These are phyloP conservation scores for Dicrurus megarhynchus DNA, from an alignment of 2,113 vertebrate species.

Conservation along the genomic window DNA sequence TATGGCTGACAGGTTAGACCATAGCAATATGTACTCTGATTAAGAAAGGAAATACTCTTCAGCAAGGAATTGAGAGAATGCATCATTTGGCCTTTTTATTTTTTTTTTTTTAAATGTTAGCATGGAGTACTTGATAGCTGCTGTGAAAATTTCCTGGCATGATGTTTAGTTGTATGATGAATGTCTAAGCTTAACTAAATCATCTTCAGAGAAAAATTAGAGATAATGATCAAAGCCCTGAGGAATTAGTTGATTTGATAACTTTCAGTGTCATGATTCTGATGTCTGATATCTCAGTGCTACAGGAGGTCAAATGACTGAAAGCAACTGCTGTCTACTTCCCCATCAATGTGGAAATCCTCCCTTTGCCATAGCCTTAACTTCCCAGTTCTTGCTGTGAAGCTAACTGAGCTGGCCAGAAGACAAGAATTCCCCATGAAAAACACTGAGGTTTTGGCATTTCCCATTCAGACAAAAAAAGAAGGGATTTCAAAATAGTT, in stretches of 20 bases:
- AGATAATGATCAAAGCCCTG: neutral
- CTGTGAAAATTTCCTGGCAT: neutral
- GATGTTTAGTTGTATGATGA: neutral
- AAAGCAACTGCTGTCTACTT: neutral
- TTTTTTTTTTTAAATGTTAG: neutral
- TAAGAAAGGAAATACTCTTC: neutral
- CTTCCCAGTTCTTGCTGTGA: conserved; percentile 17
- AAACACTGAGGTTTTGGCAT: conserved; percentile 55
- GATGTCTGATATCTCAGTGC: neutral
- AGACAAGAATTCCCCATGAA: conserved; percentile 18
- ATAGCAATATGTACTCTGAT: neutral
- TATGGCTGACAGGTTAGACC: neutral
- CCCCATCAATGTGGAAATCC: neutral
- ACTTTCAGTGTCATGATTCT: neutral
- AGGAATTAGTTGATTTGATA: neutral
- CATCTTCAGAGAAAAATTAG: neutral
- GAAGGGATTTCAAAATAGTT: conserved; percentile 39
- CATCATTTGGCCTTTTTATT: neutral
- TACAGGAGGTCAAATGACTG: neutral
- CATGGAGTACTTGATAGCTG: neutral
- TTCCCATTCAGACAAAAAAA: conserved; percentile 48
- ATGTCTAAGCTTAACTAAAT: neutral
- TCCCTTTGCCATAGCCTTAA: conserved; percentile 5
- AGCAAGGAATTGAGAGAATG: neutral
- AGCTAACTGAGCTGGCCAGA: conserved; percentile 27